Percentiles rank a stretch among this genome's conserved stretches.
Evolutionary conservation across 2,888 invertebrate species (phyloP).

Genomic region (Epirrhoe alternata): DNA sequence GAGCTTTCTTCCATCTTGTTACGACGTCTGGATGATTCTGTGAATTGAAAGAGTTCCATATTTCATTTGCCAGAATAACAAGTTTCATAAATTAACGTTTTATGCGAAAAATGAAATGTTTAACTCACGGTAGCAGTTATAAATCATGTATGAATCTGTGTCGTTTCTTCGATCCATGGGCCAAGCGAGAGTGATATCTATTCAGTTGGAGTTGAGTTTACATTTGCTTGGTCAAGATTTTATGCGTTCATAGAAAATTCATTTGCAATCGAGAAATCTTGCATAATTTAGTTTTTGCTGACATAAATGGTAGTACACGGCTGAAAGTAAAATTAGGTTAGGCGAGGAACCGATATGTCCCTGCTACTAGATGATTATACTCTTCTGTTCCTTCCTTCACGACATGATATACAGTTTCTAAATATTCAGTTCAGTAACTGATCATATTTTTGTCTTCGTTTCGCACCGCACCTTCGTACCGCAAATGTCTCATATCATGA

Average conservation of each 20-base stretch:
- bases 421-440: background rate
- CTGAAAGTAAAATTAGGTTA: too few relatives aligned
- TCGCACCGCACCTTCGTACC: background rate
- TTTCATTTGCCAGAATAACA: background rate
- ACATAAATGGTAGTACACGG: background rate
- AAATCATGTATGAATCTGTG: conserved; percentile 60
- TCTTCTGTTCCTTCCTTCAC: too few relatives aligned
- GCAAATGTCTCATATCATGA: background rate
- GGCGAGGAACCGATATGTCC: too few relatives aligned
- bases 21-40: too few relatives aligned
- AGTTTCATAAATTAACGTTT: background rate
- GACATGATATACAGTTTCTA: background rate
- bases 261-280: conserved; percentile 45
- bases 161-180: conserved; percentile 43
- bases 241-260: conserved; percentile 50
- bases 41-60: background rate
- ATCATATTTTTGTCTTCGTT: background rate
- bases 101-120: background rate
- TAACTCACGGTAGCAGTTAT: conserved; percentile 38
- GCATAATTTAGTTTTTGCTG: conserved; percentile 38
- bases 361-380: too few relatives aligned
- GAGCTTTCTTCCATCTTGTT: too few relatives aligned
- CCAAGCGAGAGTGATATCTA: conserved; percentile 56
- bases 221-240: conserved; percentile 36
- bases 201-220: conserved; percentile 44